Base-by-base conservation (phyloP, 2,888 invertebrate species). In the Dyspetes luteomarginatus region DNA sequence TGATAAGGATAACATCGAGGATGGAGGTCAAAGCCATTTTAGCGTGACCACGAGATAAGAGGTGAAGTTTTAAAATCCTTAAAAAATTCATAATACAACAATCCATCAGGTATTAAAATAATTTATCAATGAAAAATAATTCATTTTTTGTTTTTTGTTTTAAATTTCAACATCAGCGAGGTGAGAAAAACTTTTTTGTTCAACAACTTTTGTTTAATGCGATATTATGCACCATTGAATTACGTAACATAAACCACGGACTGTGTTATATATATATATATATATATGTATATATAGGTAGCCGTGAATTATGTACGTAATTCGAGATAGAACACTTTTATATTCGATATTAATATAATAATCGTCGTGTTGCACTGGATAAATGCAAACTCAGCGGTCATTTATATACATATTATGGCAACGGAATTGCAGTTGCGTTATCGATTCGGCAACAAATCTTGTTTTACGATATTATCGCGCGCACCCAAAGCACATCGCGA, bases 371-470 rank as follows among this genome's bases (percentile, higher is more conserved):
- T 12, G 36, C 36, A 36, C 12, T 36, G 12, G 17, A 22, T 36
- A 45, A 24, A 41, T 4, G 41, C 9, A 41, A 12, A 62, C 41
- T 12, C 60, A n/a, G 12, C 19, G 15, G 15, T 41, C 9, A 12
- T 9, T 12, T 62, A 58, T 19, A 43, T 43, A 15, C 4, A 45
- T 62, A 41, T 62, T 17, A 41, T 41, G 50, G 60, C 56, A 68
- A 50, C 52, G 52, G 17, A 41, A 48, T 67, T 41, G 22, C 60
- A 62, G 41, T 41, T 68, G 68, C 67, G 60, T 62, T 68, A 75
- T 75, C 68, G 75, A 75, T 60, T 75, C 68, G 43, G 36, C 60
- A 52, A 68, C 75, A 68, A 75, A 75, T 75, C 75, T 75, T 75
- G 68, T 75, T 75, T 68, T 26, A 60, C 75, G 75, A 75, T 75